phyloP scores from a whole-genome alignment of 1,140 invertebrate genomes.

The Dinothrombium tinctorium region DNA sequence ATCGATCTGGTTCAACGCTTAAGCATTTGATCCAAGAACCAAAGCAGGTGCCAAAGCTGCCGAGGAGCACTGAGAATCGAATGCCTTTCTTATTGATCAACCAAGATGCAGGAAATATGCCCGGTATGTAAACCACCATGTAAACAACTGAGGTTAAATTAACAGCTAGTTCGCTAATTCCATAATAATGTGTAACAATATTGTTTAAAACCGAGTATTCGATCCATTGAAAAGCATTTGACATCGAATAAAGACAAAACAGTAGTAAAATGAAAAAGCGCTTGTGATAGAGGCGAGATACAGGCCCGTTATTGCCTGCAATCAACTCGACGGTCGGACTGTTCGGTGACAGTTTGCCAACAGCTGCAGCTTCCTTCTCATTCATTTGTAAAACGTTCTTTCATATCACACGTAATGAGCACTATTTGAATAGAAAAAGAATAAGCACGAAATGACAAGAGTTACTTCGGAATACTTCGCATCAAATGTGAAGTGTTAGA shows the following conservation, averaged over 20 bases:
- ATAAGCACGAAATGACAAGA: too few species aligned
- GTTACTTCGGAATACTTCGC: too few species aligned
- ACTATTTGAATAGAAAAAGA: too few species aligned
- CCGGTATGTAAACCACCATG: slow-evolving; percentile 84
- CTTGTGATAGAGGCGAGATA: slow-evolving; percentile 14
- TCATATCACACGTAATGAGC: too few species aligned
- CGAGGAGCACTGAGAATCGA: slow-evolving; percentile 51
- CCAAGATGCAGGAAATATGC: slow-evolving; percentile 86
- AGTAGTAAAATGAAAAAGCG: slow-evolving; percentile 67
- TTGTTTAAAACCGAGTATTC: slow-evolving; percentile 26
- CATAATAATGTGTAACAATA: slow-evolving; percentile 21
- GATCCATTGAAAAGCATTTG: slow-evolving; percentile 46
- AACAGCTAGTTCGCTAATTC: slow-evolving; percentile 42
- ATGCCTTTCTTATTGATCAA: slow-evolving; percentile 75
- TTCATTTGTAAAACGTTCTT: too few species aligned
- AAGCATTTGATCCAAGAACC: slow-evolving; percentile 79
- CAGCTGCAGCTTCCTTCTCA: too few species aligned
- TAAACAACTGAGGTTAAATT: slow-evolving; percentile 94
- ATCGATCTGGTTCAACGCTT: slow-evolving; percentile 47
- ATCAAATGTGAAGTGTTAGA: too few species aligned
- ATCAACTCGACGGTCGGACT: too few species aligned
- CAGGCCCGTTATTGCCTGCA: not conserved
- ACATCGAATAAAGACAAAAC: slow-evolving; percentile 72
- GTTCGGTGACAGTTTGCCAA: too few species aligned
- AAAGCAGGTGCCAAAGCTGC: slow-evolving; percentile 55